Percentiles rank a stretch among this genome's conserved stretches.
Evolutionary conservation across 2,797 vertebrate species (phyloP).

Genomic region (Micropoecilia bifurca): DNA sequence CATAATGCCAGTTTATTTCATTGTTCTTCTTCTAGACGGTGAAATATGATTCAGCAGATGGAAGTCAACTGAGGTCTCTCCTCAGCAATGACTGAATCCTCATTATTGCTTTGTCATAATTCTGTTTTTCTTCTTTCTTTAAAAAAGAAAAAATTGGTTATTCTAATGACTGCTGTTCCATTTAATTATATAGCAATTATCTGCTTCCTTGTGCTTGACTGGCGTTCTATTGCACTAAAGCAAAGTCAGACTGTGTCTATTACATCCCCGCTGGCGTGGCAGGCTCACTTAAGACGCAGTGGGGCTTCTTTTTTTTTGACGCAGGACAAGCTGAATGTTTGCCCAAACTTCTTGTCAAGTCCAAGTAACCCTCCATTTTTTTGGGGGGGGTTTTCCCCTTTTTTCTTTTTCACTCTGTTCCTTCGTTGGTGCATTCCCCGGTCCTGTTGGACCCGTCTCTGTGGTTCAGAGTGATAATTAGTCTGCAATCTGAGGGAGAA

Average conservation of each 20-base stretch:
- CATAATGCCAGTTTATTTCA: constrained; percentile 59
- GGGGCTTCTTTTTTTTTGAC: constrained; percentile 21
- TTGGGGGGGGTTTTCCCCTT: too few relatives aligned
- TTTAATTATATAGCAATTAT: constrained; percentile 82
- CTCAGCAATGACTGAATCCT: constrained; percentile 72
- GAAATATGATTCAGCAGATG: constrained; percentile 77
- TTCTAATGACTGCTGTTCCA: constrained; percentile 78
- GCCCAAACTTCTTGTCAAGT: constrained; percentile 42
- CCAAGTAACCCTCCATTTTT: constrained; percentile 44
- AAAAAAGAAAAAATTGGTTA: constrained; percentile 48
- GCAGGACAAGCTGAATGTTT: constrained; percentile 38
- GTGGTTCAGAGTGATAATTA: constrained; percentile 67
- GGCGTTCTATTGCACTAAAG: constrained; percentile 65
- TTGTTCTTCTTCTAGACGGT: constrained; percentile 78
- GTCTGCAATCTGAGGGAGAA: constrained; percentile 56
- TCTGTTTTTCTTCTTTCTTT: constrained; percentile 66
- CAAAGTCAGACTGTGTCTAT: constrained; percentile 66
- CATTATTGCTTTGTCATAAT: constrained; percentile 76
- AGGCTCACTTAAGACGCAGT: constrained; percentile 36
- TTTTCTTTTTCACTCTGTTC: constrained; percentile 6
- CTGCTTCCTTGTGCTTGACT: constrained; percentile 75
- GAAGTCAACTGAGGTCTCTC: constrained; percentile 71
- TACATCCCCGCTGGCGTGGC: constrained; percentile 49
- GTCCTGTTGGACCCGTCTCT: constrained; percentile 39
- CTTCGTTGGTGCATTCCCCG: constrained; percentile 35